Evolutionary conservation across 2,797 vertebrate species (phyloP), one percentile per base, ranked within the genome.

Genomic region (Protonibea diacanthus): DNA sequence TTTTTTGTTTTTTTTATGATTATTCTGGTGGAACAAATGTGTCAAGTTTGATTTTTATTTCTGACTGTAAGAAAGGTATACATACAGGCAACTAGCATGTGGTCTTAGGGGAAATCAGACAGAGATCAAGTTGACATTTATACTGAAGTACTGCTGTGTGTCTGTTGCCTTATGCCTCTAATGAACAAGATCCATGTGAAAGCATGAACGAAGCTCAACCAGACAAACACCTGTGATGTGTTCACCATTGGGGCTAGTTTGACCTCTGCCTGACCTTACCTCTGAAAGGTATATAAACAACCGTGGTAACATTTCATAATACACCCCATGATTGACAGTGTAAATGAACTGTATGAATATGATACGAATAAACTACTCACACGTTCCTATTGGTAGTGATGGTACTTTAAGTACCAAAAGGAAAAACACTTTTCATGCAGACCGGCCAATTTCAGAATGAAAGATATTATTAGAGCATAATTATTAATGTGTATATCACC

Each of bases 161-260:
- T 74, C 21, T 60, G 13, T 21, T 61, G 27, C 18, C 48, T 68
- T 33, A 29, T 25, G 48, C 10, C 48, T 67, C 40, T 40, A 74
- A 71, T 80, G 29, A 59, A 25, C 38, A 11, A 33, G 11, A 40
- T 58, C 23, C 6, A 42, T 47, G 38, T 48, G 64, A 70, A 57
- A 67, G 23, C 38, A 61, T 47, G 62, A 42, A 49, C 13, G 62
- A 1, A 60, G 47, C 27, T 6, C 44, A 23, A 65, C 3, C 58
- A 62, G 58, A 20, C 3, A 29, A 67, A 45, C 44, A 17, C 1
- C 47, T 6, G 45, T 18, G 18, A 66, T 55, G 23, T 49, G 59
- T 80, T 21, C 40, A 59, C 60, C 48, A 66, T 0, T 1, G 11
- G 12, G 33, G 55, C 20, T 0, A 5, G 0, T 69, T 61, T 65